A percentile compares a stretch with the other conserved stretches of the same genome.
These are phyloP conservation scores for Paratilapia polleni DNA, from an alignment of 2,113 vertebrate species.

Conservation along the genomic window DNA sequence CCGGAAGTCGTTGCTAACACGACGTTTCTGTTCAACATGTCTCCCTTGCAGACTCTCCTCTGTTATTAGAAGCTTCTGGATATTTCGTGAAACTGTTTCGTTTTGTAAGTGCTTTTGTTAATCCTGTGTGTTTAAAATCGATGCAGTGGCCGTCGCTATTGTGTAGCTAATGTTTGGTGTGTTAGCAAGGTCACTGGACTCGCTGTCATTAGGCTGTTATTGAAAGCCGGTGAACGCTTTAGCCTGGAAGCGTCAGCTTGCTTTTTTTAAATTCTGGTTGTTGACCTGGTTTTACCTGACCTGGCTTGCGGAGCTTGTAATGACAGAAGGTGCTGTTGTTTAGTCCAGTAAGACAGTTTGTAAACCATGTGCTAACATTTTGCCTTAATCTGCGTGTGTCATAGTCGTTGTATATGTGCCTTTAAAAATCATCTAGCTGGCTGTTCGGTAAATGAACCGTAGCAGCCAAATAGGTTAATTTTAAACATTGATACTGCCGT, in stretches of 20 bases:
- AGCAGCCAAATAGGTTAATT: neutral
- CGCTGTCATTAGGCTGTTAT: neutral
- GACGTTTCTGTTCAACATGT: conserved; percentile 53
- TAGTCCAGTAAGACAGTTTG: neutral
- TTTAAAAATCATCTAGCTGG: neutral
- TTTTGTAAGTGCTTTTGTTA: conserved; percentile 43
- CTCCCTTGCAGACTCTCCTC: conserved; percentile 30
- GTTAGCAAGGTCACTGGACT: neutral
- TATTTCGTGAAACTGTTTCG: conserved; percentile 7
- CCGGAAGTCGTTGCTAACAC: conserved; percentile 27
- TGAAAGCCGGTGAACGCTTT: neutral
- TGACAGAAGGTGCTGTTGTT: neutral
- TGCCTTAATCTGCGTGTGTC: neutral
- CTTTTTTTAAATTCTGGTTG: conserved; percentile 1
- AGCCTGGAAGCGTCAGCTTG: conserved; percentile 13
- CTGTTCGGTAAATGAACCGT: neutral
- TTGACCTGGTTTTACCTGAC: conserved; percentile 52
- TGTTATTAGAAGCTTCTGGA: conserved; percentile 49
- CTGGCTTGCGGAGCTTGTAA: conserved; percentile 2
- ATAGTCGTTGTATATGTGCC: neutral
- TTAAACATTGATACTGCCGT: neutral
- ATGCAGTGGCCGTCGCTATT: fast-evolving
- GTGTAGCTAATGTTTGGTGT: neutral
- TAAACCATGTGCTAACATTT: neutral
- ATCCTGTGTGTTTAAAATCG: neutral